These are phyloP conservation scores for Diadophis punctatus DNA, from an alignment of 2,113 vertebrate species.

Conservation along the genomic window DNA sequence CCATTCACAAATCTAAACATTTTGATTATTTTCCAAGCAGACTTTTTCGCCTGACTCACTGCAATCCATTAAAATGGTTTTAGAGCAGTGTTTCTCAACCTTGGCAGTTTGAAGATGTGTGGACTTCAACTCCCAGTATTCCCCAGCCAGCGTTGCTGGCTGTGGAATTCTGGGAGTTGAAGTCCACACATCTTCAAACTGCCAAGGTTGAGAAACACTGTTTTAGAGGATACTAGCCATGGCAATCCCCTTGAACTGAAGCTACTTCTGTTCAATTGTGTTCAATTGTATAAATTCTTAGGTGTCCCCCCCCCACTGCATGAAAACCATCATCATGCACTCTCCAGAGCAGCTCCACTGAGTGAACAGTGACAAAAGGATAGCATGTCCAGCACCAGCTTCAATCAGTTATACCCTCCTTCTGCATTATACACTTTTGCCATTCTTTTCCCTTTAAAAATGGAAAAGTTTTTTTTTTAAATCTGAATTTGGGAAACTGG, in stretches of 20 bases:
- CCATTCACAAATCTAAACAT: neutral
- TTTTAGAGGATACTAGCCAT: neutral
- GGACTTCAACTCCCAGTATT: no score
- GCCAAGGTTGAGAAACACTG: no score
- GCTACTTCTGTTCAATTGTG: neutral
- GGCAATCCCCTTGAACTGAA: neutral
- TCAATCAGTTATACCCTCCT: neutral
- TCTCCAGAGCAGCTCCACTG: neutral
- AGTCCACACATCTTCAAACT: no score
- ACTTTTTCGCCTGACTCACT: neutral
- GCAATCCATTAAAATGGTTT: neutral
- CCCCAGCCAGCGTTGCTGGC: no score
- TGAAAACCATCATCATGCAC: neutral
- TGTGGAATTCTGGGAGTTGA: no score
- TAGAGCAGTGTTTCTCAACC: no score
- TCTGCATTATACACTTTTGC: neutral
- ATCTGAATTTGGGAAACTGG: neutral
- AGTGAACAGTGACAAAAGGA: neutral
- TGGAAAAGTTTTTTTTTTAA: neutral
- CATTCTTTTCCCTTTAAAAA: neutral
- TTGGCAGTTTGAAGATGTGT: no score
- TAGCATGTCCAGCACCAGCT: neutral
- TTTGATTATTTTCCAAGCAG: neutral
- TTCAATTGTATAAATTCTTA: neutral
- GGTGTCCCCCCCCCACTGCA: neutral